phyloP scores from a whole-genome alignment of 2,888 invertebrate genomes.

The Acronicta leporina region DNA sequence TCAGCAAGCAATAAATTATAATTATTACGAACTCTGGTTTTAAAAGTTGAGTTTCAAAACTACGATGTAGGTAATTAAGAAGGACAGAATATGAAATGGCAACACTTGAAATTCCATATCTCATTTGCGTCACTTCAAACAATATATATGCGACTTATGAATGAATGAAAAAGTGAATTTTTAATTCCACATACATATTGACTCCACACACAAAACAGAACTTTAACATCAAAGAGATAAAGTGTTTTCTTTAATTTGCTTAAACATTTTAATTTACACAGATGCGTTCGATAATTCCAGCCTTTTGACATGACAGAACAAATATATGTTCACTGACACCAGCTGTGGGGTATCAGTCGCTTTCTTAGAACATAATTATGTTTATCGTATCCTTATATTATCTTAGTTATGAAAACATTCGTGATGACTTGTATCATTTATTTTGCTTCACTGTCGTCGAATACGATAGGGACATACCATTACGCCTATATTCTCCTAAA shows the following conservation, averaged over 20 bases:
- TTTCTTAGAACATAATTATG: constrained; percentile 60
- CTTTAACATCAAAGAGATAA: constrained; percentile 1
- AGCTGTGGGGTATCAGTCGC: constrained; percentile 65
- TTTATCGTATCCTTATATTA: constrained; percentile 51
- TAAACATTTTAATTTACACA: constrained; percentile 67
- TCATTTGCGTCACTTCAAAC: constrained; percentile 45
- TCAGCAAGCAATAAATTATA: background rate
- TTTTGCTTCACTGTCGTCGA: constrained; percentile 20
- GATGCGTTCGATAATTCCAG: constrained; percentile 66
- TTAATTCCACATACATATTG: constrained; percentile 12
- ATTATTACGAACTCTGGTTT: too few species aligned
- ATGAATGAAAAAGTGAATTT: constrained; percentile 36
- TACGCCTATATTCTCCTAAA: too few species aligned
- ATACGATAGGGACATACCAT: background rate
- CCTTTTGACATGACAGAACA: constrained; percentile 64
- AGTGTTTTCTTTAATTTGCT: constrained; percentile 25
- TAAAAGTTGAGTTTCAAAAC: background rate
- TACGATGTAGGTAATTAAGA: constrained; percentile 11
- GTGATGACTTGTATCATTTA: constrained; percentile 42
- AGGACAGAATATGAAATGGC: constrained; percentile 31
- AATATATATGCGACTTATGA: constrained; percentile 39
- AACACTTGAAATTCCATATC: constrained; percentile 36
- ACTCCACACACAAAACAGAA: constrained; percentile 5
- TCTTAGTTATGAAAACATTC: constrained; percentile 58
- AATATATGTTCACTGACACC: constrained; percentile 59